These are phyloP conservation scores for Pristis pectinata DNA, from an alignment of 2,797 vertebrate species.

Conservation along the genomic window DNA sequence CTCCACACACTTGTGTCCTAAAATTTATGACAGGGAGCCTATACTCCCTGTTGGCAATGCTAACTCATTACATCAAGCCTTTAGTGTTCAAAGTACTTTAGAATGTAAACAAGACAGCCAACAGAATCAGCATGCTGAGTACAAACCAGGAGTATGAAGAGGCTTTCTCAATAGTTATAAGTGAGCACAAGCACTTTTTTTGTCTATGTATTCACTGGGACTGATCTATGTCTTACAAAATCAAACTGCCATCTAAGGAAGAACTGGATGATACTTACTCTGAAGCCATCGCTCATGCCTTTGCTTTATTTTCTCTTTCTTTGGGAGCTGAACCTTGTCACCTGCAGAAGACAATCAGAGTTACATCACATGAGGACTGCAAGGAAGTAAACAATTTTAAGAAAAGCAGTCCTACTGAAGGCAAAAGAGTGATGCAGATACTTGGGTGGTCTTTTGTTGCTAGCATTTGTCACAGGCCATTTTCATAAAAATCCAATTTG, in stretches of 20 bases:
- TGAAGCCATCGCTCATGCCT: slow-evolving; percentile 60
- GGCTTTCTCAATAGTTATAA: neutral
- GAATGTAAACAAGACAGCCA: neutral
- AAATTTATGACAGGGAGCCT: neutral
- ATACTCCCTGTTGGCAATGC: neutral
- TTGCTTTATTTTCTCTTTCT: slow-evolving; percentile 64
- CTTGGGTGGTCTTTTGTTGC: neutral
- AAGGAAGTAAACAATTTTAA: neutral
- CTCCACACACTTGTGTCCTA: neutral
- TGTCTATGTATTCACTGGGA: too few species aligned
- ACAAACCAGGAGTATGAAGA: neutral
- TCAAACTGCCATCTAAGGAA: neutral
- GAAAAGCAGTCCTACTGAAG: neutral
- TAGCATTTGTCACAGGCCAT: neutral
- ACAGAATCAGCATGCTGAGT: neutral
- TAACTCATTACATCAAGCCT: neutral
- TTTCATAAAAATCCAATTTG: neutral
- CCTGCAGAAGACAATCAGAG: slow-evolving; percentile 44
- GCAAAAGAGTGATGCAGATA: neutral
- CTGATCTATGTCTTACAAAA: neutral
- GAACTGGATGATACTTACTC: slow-evolving; percentile 55
- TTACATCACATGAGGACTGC: neutral
- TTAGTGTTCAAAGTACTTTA: neutral
- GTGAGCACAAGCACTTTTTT: neutral
- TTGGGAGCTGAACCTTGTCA: slow-evolving; percentile 54